phyloP scores from a whole-genome alignment of 37 sponge, comb jelly and placozoan genomes.

The Axinella damicornis region DNA sequence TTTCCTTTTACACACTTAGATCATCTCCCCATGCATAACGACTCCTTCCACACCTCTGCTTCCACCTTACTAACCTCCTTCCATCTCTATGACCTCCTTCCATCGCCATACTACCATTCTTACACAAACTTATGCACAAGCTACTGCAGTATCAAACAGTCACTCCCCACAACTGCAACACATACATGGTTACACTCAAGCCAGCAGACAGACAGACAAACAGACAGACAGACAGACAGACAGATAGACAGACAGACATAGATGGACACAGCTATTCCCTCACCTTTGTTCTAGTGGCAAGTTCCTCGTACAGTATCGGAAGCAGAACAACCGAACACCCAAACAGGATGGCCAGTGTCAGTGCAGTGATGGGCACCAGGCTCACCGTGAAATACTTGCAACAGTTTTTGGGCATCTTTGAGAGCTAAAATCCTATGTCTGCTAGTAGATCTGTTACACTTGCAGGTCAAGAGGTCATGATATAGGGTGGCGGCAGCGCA shows the following conservation, averaged over 20 bases:
- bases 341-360: slow-evolving; percentile 49
- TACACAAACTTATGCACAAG: neutral
- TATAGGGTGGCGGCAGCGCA: neutral
- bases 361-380: slow-evolving; percentile 68
- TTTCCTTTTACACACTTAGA: too few species aligned
- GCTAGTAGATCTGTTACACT: neutral
- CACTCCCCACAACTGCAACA: neutral
- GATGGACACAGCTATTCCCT: neutral
- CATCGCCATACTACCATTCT: too few species aligned
- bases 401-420: slow-evolving; percentile 47
- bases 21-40: too few species aligned
- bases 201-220: too few species aligned
- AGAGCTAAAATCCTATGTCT: neutral
- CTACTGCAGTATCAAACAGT: neutral
- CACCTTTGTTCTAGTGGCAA: slow-evolving; percentile 19
- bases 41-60: too few species aligned
- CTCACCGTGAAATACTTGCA: slow-evolving; percentile 69
- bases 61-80: too few species aligned
- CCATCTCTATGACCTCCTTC: too few species aligned
- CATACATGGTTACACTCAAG: neutral
- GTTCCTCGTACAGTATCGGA: slow-evolving; percentile 50
- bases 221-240: too few species aligned
- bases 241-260: too few species aligned
- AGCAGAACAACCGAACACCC: slow-evolving; percentile 31
- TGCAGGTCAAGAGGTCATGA: neutral